Evolutionary conservation across 2,888 invertebrate species (phyloP).

Genomic region (Epirrita christyi): DNA sequence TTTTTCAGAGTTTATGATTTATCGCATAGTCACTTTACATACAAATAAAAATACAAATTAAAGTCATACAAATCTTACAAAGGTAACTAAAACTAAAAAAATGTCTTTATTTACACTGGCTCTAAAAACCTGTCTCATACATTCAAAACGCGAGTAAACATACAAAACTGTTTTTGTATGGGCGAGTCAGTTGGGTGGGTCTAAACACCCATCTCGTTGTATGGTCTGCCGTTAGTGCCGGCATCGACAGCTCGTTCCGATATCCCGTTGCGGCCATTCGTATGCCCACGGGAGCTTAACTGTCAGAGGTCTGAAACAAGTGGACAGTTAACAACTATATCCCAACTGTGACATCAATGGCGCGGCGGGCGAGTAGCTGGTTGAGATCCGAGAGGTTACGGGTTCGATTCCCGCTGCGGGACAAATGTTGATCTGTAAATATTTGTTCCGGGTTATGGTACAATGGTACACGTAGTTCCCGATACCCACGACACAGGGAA

Average conservation of each 20-base stretch:
- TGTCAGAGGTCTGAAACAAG: constrained; percentile 76
- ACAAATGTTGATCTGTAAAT: too few relatives aligned
- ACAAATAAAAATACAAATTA: too few relatives aligned
- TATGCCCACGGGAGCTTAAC: constrained; percentile 79
- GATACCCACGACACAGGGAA: too few relatives aligned
- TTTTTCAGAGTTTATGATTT: too few relatives aligned
- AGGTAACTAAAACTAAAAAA: constrained; percentile 9
- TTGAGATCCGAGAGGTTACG: too few relatives aligned
- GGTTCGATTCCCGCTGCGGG: too few relatives aligned
- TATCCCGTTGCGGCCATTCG: constrained; percentile 78
- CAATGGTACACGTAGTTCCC: too few relatives aligned
- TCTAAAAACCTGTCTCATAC: constrained; percentile 1
- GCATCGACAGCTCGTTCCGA: constrained; percentile 67
- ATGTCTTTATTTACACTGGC: constrained; percentile 28
- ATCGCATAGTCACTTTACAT: too few relatives aligned
- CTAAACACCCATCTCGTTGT: constrained; percentile 76
- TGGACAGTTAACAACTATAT: too few relatives aligned
- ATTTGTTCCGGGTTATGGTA: too few relatives aligned
- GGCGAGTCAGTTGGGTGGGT: background rate
- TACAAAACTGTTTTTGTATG: background rate
- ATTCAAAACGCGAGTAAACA: background rate
- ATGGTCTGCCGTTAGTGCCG: constrained; percentile 56
- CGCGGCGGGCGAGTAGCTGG: too few relatives aligned
- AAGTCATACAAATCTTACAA: background rate
- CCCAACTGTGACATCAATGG: too few relatives aligned